Percentiles rank a stretch among this genome's conserved stretches.
phyloP scores from a whole-genome alignment of 2,797 vertebrate genomes.

The Rhinogobio ventralis region DNA sequence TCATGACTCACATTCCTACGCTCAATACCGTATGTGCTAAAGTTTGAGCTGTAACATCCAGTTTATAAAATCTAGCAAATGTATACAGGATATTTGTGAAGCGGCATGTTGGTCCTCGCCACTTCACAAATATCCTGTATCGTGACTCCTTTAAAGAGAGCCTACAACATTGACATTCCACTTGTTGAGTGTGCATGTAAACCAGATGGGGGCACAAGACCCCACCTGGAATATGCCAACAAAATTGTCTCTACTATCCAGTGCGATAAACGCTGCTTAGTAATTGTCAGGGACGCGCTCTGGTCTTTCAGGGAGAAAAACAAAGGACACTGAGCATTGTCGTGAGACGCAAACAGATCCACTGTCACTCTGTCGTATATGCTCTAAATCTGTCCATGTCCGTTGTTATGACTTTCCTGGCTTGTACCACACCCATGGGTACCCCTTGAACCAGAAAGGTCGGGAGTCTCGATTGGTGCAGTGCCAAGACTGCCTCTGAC shows the following conservation, averaged over 20 bases:
- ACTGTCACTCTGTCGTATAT: too few species aligned
- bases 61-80: not conserved
- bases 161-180: not conserved
- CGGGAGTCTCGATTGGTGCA: not conserved
- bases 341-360: too few species aligned
- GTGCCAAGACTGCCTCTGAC: not conserved
- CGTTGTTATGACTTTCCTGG: not conserved
- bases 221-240: not conserved
- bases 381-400: not conserved
- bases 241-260: conserved; percentile 25
- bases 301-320: too few species aligned
- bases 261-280: conserved; percentile 14
- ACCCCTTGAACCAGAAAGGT: not conserved
- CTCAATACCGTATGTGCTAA: not conserved
- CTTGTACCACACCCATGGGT: too few species aligned
- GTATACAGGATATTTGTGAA: not conserved
- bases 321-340: too few species aligned
- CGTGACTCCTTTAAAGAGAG: too few species aligned
- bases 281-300: not conserved
- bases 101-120: too few species aligned
- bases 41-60: not conserved
- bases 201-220: not conserved
- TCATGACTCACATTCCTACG: not conserved
- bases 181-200: not conserved
- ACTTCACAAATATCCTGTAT: not conserved